Conservation (phyloP, 2,888 invertebrate species). For the Tineola bisselliella region DNA sequence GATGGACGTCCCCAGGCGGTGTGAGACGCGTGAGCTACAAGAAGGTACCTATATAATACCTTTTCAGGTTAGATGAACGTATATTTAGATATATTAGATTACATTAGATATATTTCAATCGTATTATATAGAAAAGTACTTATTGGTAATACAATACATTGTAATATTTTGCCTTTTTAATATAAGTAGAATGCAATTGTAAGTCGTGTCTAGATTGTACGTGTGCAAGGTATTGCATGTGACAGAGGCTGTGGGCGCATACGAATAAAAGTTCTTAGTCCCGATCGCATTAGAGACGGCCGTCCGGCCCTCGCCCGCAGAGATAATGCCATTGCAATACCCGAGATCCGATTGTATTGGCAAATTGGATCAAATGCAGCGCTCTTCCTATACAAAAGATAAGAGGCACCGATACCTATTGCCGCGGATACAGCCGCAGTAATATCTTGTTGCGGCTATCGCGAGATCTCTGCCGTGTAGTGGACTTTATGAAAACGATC, state of each 20-base stretch:
- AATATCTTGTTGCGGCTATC: slow-evolving; percentile 53
- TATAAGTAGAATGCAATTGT: not conserved
- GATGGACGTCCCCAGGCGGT: slow-evolving; percentile 47
- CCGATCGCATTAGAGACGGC: slow-evolving; percentile 48
- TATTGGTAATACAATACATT: too few relatives aligned
- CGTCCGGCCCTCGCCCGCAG: slow-evolving; percentile 38
- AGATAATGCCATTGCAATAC: slow-evolving; percentile 66
- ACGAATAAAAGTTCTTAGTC: slow-evolving; percentile 41
- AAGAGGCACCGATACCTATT: slow-evolving; percentile 29
- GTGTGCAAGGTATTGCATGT: not conserved
- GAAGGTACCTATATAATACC: not conserved
- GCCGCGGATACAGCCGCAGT: slow-evolving; percentile 37
- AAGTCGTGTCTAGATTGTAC: not conserved
- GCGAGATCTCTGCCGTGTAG: slow-evolving; percentile 32
- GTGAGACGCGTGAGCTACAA: slow-evolving; percentile 15
- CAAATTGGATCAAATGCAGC: slow-evolving; percentile 69
- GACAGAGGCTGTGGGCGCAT: slow-evolving; percentile 4
- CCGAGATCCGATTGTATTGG: slow-evolving; percentile 65
- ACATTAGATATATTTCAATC: too few relatives aligned
- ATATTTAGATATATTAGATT: slow-evolving; percentile 16
- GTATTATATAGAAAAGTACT: too few relatives aligned
- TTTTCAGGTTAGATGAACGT: slow-evolving; percentile 17
- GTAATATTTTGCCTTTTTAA: too few relatives aligned
- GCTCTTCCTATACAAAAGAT: slow-evolving; percentile 59
- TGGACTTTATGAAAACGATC: slow-evolving; percentile 30